Base-by-base conservation (phyloP, 1,140 invertebrate species). In the Zophobas morio region DNA sequence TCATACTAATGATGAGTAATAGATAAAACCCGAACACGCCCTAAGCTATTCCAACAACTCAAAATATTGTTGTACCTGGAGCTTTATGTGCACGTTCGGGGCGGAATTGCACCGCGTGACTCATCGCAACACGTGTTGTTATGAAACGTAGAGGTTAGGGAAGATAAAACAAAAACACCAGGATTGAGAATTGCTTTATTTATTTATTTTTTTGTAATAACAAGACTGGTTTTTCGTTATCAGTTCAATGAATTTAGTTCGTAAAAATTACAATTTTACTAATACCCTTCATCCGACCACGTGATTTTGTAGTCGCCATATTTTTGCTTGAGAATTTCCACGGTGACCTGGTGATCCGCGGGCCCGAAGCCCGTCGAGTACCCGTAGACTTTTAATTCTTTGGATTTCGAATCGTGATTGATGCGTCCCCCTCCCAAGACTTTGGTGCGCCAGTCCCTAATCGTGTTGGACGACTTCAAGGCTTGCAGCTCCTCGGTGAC, bases 361-460 rank as follows among this genome's bases (percentile, higher is more conserved):
- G 92, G 92, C 0, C 96, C 96, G 85, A 92, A 97, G 1, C 93
- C 94, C 90, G 95, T 92, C 32, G 96, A 97, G 85, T 96, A 96
- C 70, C 96, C 96, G 87, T 95, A 97, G 77, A 98, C 94, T 81
- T 93, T 90, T 57, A 98, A 91, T 66, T 88, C 90, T 83, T 95
- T 96, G n/a, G 89, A 88, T 1, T 87, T 87, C 0, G 92, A 84
- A 49, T 95, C 90, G 85, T 96, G 94, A 33, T 92, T 88, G 81
- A 98, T 97, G 81, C 95, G 89, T 20, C 96, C 96, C 74, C 96
- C 96, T 4, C 96, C 96, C 5, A 95, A 75, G 2, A 85, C 84
- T 76, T 84, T 84, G 1, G 81, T 78, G 20, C 78, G 75, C 83
- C 83, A 86, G 34, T 82, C 83, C 54, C 88, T 86, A 39, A 93